Evolutionary conservation across 2,797 vertebrate species (phyloP).

Genomic region (Eutrigla gurnardus): DNA sequence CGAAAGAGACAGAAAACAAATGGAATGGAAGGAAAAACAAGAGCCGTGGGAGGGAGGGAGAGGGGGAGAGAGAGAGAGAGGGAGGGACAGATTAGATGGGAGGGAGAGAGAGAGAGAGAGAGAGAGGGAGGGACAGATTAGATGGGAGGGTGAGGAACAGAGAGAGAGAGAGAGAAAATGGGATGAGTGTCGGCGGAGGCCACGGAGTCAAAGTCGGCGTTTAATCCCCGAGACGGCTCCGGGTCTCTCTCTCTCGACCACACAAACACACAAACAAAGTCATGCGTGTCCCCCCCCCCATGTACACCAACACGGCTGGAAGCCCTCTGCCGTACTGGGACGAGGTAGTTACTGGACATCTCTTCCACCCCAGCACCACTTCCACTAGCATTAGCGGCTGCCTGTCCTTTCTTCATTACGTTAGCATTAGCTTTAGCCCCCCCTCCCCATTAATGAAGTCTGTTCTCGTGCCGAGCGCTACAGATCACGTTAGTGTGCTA

Average conservation of each 20-base stretch:
- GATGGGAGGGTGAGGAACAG: constrained; percentile 26
- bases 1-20: constrained; percentile 72
- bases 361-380: constrained; percentile 66
- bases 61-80: constrained; percentile 44
- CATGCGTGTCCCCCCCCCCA: constrained; percentile 20
- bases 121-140: constrained; percentile 63
- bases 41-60: constrained; percentile 56
- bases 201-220: constrained; percentile 65
- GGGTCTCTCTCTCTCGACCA: constrained; percentile 2
- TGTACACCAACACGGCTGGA: neutral
- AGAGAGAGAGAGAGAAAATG: constrained; percentile 56
- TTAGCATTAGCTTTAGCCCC: constrained; percentile 65
- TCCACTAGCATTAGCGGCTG: constrained; percentile 59
- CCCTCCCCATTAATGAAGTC: constrained; percentile 70
- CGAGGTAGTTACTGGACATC: constrained; percentile 69
- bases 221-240: constrained; percentile 59
- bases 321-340: constrained; percentile 36
- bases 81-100: constrained; percentile 59
- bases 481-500: constrained; percentile 62
- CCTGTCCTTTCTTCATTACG: constrained; percentile 50
- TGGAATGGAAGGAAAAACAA: constrained; percentile 75
- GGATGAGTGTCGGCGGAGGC: constrained; percentile 63
- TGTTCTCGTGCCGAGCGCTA: constrained; percentile 56
- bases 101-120: constrained; percentile 10
- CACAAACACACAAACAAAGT: constrained; percentile 5